phyloP scores from a whole-genome alignment of 2,797 vertebrate species.

The Arnoldichthys spilopterus region DNA sequence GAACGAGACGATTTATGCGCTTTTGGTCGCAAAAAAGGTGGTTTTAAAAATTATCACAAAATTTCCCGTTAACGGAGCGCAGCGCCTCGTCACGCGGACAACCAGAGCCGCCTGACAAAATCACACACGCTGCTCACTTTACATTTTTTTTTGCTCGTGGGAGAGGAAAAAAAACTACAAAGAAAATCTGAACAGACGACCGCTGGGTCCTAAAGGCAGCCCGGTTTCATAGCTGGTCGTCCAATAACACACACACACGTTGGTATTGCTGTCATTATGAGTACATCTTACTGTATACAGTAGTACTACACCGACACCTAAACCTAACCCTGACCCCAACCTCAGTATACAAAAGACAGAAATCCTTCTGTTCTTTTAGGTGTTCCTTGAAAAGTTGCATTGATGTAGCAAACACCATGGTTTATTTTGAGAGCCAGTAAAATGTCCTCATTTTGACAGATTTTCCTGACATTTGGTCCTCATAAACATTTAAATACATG shows the following conservation, averaged over 20 bases:
- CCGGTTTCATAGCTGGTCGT: not conserved
- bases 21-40: not conserved
- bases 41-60: not conserved
- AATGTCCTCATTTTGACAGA: too few relatives aligned
- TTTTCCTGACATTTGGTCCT: too few relatives aligned
- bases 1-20: slow-evolving; percentile 30
- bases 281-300: too few relatives aligned
- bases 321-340: too few relatives aligned
- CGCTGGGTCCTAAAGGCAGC: slow-evolving; percentile 64
- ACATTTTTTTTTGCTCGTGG: slow-evolving; percentile 71
- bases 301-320: too few relatives aligned
- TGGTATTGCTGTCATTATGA: too few relatives aligned
- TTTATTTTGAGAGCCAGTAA: too few relatives aligned
- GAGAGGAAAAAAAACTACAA: slow-evolving; percentile 71
- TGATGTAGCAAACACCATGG: too few relatives aligned
- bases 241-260: not conserved
- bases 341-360: too few relatives aligned
- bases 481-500: too few relatives aligned
- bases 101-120: slow-evolving; percentile 29
- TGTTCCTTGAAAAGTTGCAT: too few relatives aligned
- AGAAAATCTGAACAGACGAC: slow-evolving; percentile 60
- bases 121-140: slow-evolving; percentile 57
- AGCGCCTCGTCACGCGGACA: slow-evolving; percentile 47
- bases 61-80: not conserved
- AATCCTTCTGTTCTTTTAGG: too few relatives aligned